Conservation (phyloP, 2,888 invertebrate genomes). For the Hyppa rectilinea region DNA sequence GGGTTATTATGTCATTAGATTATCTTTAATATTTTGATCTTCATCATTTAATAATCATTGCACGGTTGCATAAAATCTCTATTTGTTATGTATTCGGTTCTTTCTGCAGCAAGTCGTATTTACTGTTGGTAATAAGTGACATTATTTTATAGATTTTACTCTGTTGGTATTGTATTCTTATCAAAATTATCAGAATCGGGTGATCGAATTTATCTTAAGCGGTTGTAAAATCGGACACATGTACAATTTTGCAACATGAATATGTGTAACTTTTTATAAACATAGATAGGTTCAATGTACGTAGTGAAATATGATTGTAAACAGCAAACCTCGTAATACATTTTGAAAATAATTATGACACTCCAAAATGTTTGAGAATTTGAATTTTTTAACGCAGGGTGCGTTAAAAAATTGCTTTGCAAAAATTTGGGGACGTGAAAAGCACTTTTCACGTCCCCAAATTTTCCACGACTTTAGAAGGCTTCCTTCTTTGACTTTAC, state of each 20-base stretch:
- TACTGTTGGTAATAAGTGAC: conserved; percentile 1
- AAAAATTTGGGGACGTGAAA: too few relatives aligned
- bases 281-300: not conserved
- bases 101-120: not conserved
- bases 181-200: conserved; percentile 29
- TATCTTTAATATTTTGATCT: not conserved
- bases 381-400: not conserved
- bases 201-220: conserved; percentile 36
- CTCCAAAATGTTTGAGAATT: not conserved
- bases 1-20: not conserved
- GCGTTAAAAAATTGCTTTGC: too few relatives aligned
- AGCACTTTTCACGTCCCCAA: not conserved
- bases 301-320: not conserved
- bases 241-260: conserved; percentile 5
- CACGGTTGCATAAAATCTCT: not conserved
- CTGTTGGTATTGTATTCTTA: conserved; percentile 26
- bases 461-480: not conserved
- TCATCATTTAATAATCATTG: not conserved
- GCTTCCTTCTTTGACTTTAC: not conserved
- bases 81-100: not conserved
- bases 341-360: not conserved
- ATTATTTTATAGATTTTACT: not conserved
- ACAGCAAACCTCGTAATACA: not conserved
- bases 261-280: not conserved
- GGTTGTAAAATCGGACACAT: conserved; percentile 17